Conservation (phyloP, 2,888 invertebrate species). For the Ophioninae sp. region DNA sequence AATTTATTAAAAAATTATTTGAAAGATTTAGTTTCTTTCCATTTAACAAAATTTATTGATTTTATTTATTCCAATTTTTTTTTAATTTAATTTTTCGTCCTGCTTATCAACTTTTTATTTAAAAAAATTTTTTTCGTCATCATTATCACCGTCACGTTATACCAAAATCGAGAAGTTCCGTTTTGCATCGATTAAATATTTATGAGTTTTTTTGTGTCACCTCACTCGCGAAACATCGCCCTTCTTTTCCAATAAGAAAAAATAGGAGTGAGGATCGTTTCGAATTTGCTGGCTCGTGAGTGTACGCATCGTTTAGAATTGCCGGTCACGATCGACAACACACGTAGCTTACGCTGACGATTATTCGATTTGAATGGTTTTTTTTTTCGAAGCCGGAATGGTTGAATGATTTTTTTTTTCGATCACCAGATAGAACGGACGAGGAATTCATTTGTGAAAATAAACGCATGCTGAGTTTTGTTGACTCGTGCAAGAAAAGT, state of each 20-base stretch:
- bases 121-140: constrained; percentile 14
- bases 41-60: too few relatives aligned
- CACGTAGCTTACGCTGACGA: not conserved
- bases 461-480: not conserved
- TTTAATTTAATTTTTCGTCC: too few relatives aligned
- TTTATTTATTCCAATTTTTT: too few relatives aligned
- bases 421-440: not conserved
- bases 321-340: not conserved
- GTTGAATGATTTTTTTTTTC: not conserved
- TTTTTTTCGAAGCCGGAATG: not conserved
- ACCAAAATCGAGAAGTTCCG: constrained; percentile 32
- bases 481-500: not conserved
- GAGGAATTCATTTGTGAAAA: not conserved
- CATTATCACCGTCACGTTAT: not conserved
- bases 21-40: too few relatives aligned
- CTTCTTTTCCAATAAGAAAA: constrained; percentile 6
- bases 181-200: constrained; percentile 41
- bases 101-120: too few relatives aligned
- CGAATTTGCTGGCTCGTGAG: not conserved
- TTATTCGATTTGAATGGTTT: not conserved
- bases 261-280: constrained; percentile 31
- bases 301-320: not conserved
- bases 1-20: too few relatives aligned
- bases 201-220: constrained; percentile 41
- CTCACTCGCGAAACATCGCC: constrained; percentile 13